These are phyloP conservation scores for Toxotes jaculatrix DNA, from an alignment of 2,113 vertebrate genomes.

Conservation along the genomic window DNA sequence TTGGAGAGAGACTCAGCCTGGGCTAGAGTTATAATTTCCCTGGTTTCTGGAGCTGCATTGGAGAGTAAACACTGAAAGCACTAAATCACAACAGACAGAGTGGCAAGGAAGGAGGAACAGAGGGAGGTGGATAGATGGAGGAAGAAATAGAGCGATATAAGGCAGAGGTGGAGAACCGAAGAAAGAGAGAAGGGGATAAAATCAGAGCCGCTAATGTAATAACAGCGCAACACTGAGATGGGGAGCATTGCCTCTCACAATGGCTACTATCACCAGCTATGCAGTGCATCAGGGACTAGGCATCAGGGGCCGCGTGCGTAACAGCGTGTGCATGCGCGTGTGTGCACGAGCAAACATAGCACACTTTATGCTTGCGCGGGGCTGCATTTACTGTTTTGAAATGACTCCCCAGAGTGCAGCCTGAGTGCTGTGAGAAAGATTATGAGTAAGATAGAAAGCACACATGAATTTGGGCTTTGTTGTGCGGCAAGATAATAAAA, in stretches of 20 bases:
- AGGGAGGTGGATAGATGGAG: conserved; percentile 34
- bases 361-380: conserved; percentile 54
- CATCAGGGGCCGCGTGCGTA: conserved; percentile 25
- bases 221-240: conserved; percentile 74
- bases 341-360: conserved; percentile 27
- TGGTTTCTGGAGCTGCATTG: conserved; percentile 68
- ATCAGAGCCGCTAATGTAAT: conserved; percentile 77
- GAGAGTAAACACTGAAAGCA: conserved; percentile 76
- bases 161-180: conserved; percentile 36
- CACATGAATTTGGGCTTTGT: conserved; percentile 79
- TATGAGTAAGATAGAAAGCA: conserved; percentile 75
- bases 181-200: conserved; percentile 56
- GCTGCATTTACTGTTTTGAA: conserved; percentile 65
- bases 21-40: conserved; percentile 78
- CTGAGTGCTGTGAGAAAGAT: conserved; percentile 77
- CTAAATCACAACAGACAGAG: conserved; percentile 68
- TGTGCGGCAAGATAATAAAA: conserved; percentile 76
- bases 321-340: conserved; percentile 17
- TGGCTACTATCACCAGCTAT: conserved; percentile 76
- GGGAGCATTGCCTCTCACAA: conserved; percentile 72
- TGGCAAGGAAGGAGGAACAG: conserved; percentile 28
- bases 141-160: conserved; percentile 36
- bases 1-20: conserved; percentile 75
- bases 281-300: conserved; percentile 64
- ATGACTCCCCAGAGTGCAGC: conserved; percentile 74